Base-by-base conservation (phyloP, 2,113 vertebrate species). In the Chloroceryle aenea region DNA sequence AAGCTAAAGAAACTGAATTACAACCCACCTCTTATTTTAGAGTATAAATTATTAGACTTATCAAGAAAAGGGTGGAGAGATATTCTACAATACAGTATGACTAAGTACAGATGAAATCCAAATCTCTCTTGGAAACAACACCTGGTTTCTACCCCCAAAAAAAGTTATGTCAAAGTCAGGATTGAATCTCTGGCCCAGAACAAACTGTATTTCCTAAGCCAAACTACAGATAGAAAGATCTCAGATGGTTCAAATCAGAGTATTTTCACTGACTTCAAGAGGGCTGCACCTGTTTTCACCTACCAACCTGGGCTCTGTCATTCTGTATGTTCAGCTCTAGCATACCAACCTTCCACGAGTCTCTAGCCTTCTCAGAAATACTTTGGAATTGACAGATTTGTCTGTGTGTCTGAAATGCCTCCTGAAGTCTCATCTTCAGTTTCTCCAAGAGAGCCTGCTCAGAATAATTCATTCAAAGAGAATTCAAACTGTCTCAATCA, bases 41-140 rank as follows among this genome's bases (percentile, higher is more conserved):
- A 67, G 27, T 34, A 78, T 62, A 43, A 90, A 69, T 92, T 89
- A 87, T 77, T 80, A 84, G 40, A 87, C 13, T 11, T 76, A 74
- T 67, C 32, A 89, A 93, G 71, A 88, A 79, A 82, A 85, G 11
- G 13, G 18, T 1, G 2, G 62, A 87, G 30, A 90, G 27, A 56
- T 40, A 53, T 23, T 84, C 43, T 74, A 34, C 63, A 89, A 45
- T 72, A 43, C n/a, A 77, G 7, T 48, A 55, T 90, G 55, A 84
- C 68, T 84, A 91, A 91, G 25, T 91, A 91, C 79, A 97, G 88
- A 96, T 26, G 14, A 94, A 94, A 58, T 94, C 53, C 71, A 95
- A 95, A 95, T 89, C 72, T 96, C 77, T 91, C 87, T 97, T 95
- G 72, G 79, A 87, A 92, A 92, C 85, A 93, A 87, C 86, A 97